phyloP scores from a whole-genome alignment of 2,888 invertebrate species.

The Selenia dentaria region DNA sequence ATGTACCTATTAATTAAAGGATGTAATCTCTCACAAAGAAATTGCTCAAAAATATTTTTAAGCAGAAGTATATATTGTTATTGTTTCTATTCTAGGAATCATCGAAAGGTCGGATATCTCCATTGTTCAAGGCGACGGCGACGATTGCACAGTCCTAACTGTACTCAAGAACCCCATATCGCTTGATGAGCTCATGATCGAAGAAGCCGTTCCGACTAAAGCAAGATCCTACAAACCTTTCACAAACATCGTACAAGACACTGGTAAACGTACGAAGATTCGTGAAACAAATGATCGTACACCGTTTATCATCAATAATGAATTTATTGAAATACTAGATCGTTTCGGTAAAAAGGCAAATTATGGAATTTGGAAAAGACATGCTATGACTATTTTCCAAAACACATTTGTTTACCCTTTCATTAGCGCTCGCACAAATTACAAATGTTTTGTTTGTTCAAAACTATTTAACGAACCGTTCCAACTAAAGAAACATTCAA shows the following conservation, averaged over 20 bases:
- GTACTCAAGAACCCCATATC: conserved; percentile 58
- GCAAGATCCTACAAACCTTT: too few species aligned
- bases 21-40: too few species aligned
- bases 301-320: too few species aligned
- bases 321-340: too few species aligned
- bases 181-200: conserved; percentile 40
- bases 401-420: conserved; percentile 66
- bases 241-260: too few species aligned
- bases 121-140: conserved; percentile 55
- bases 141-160: conserved; percentile 50
- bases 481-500: conserved; percentile 51
- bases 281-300: too few species aligned
- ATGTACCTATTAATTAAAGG: too few species aligned
- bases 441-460: conserved; percentile 64
- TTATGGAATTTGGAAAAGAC: conserved; percentile 51
- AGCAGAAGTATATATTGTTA: conserved; percentile 15
- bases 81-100: conserved; percentile 63
- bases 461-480: conserved; percentile 50
- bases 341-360: conserved; percentile 13
- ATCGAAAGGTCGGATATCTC: conserved; percentile 52
- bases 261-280: too few species aligned
- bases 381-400: conserved; percentile 60
- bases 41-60: too few species aligned
- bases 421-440: conserved; percentile 57
- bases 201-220: not conserved